Conservation (phyloP, 2,888 invertebrate genomes). For the Hyposoter dolosus region DNA sequence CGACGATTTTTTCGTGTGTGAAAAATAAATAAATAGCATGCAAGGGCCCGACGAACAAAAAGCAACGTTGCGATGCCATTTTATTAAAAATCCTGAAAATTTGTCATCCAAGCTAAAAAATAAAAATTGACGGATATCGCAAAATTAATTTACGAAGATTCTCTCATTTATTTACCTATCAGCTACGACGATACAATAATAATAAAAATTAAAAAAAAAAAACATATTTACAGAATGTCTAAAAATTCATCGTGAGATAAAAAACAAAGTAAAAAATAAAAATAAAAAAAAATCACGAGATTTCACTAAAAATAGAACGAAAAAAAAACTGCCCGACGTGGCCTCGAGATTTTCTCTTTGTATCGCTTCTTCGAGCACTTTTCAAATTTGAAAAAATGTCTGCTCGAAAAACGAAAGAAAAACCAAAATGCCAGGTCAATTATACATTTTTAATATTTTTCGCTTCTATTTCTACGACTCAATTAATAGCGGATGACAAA, state of each 20-base stretch:
- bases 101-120: conserved; percentile 68
- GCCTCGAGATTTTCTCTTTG: conserved; percentile 71
- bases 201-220: not conserved
- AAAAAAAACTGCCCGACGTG: conserved; percentile 60
- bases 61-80: conserved; percentile 25
- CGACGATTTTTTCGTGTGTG: not conserved
- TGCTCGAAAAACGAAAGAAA: conserved; percentile 1
- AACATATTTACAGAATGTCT: conserved; percentile 54
- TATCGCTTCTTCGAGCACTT: not conserved
- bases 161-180: conserved; percentile 55
- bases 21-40: conserved; percentile 7
- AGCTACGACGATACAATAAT: conserved; percentile 48
- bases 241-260: conserved; percentile 19
- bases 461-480: not conserved
- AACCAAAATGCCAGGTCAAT: conserved; percentile 74
- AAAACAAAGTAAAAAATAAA: not conserved
- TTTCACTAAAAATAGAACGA: conserved; percentile 8
- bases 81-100: conserved; percentile 65
- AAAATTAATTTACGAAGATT: conserved; percentile 17
- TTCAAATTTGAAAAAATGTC: not conserved
- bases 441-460: not conserved
- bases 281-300: conserved; percentile 23
- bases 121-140: conserved; percentile 26
- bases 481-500: not conserved
- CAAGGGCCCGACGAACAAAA: not conserved